Evolutionary conservation across 1,140 invertebrate species (phyloP).

Genomic region (Sycophaga agraensis): DNA sequence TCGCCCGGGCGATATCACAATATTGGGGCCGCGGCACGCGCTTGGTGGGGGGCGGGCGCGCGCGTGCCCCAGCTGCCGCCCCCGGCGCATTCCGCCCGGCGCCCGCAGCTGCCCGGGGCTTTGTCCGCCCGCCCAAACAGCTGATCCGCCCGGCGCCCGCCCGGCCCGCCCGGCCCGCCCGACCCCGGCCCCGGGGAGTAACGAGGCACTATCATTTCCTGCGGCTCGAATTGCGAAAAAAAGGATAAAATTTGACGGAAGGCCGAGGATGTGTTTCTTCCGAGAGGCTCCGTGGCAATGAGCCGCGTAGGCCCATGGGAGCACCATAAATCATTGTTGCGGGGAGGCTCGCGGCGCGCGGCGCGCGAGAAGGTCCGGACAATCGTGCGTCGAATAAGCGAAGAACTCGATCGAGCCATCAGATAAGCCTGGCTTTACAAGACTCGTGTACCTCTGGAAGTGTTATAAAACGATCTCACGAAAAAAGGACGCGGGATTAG

Average conservation of each 20-base stretch:
- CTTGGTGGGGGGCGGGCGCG: neutral
- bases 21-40: too few relatives aligned
- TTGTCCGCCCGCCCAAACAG: too few relatives aligned
- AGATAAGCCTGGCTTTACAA: slow-evolving; percentile 31
- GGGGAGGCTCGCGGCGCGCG: neutral
- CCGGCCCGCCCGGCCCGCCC: too few relatives aligned
- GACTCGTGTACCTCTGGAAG: slow-evolving; percentile 25
- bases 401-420: slow-evolving; percentile 29
- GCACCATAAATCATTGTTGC: slow-evolving; percentile 26
- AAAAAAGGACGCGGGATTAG: slow-evolving; percentile 13
- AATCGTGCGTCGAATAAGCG: slow-evolving; percentile 30
- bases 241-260: too few relatives aligned
- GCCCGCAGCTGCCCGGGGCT: too few relatives aligned
- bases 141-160: too few relatives aligned
- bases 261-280: too few relatives aligned
- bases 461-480: slow-evolving; percentile 31
- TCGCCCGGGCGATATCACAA: slow-evolving; percentile 42
- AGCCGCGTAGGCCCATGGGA: neutral
- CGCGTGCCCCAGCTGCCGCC: neutral
- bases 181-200: too few relatives aligned
- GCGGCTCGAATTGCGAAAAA: too few relatives aligned
- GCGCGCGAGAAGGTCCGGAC: slow-evolving; percentile 5
- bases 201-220: too few relatives aligned
- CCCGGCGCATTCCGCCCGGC: slow-evolving; percentile 26
- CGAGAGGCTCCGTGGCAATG: too few relatives aligned